Evolutionary conservation across 92 coral and sea anemone genomes (phyloP), one percentile per base, ranked within the genome.

Genomic region (Blastomussa wellsi): DNA sequence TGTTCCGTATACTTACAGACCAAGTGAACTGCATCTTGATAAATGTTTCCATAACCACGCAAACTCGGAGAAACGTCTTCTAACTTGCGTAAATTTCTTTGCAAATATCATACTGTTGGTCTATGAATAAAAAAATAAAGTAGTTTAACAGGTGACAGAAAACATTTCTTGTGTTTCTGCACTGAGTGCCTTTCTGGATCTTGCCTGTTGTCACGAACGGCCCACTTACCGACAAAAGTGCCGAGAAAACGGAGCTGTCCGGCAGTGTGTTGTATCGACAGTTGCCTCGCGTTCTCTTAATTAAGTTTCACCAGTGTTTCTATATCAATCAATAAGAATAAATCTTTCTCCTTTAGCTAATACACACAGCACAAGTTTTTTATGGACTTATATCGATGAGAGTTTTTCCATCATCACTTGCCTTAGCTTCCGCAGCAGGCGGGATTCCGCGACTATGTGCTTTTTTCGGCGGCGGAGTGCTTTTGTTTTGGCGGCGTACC

Each of bases 31-130:
- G 85, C 67, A 77, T 52, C 82, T 82, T 51, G 77, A 85, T 20
- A 92, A 48, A 49, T 83, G 91, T 79, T 83, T 82, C 78, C 85
- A 72, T 82, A 92, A 72, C 95, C 95, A 92, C 82, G 62, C 88
- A 82, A 92, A 89, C 77, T 92, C 92, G 31, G 95, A 92, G 84
- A 76, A 92, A 5, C 95, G 87, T 77, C 95, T 82, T 71, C 95
- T 84, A 14, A 89, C 95, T 74, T 72, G 49, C 9, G 92, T 85
- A n/a, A 68, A 69, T 19, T 86, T 79, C 26, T 74, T 78, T 7
- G 86, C 89, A 86, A 92, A 92, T 75, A 84, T 85, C 67, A 55
- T 82, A 74, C 92, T 92, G 62, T 88, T 88, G 29, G 91, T 91
- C 94, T 91, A 85, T 59, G 65, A 70, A 71, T 8, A 51, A 17